Base-by-base conservation (phyloP, 2,888 invertebrate genomes). In the Alloscopus bannaensis region DNA sequence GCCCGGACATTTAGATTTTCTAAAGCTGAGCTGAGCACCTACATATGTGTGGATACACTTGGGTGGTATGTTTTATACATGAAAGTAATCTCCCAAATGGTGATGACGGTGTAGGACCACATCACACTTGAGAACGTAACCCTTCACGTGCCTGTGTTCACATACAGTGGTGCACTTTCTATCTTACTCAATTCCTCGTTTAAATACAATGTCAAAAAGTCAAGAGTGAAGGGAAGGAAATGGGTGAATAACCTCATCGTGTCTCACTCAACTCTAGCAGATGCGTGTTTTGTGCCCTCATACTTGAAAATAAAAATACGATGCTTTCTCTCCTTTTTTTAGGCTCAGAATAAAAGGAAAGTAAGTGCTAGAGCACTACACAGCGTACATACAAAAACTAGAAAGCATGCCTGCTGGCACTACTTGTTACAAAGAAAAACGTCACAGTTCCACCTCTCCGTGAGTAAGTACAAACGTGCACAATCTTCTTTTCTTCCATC, bases 221-320 rank as follows among this genome's bases (percentile, higher is more conserved):
- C 59, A 59, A 59, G 69, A 69, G 57, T 42, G 62, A 62, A 65
- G 65, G n/a, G 36, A 60, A 50, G 45, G 42, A 60, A 60, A 26
- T 50, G 70, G 70, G 70, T 71, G 70, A 60, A 71, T 60, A 60
- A 71, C 70, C 70, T 71, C 59, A 3, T 68, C 69, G 13, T 71
- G 45, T n/a, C n/a, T 45, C 31, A 47, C 65, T 62, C 62, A 11
- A 22, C 42, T 42, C 50, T 13, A 13, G 26, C 13, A 42, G 24
- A 8, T n/a, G n/a, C n/a, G n/a, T n/a, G n/a, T n/a, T n/a, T n/a
- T n/a, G n/a, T n/a, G n/a, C n/a, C n/a, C n/a, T n/a, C n/a, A n/a
- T n/a, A n/a, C n/a, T n/a, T n/a, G n/a, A n/a, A n/a, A n/a, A n/a
- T n/a, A n/a, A n/a, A n/a, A n/a, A n/a, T n/a, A n/a, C n/a, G n/a